Evolutionary conservation across 2,797 vertebrate genomes (phyloP).

Genomic region (Nannoperca australis): DNA sequence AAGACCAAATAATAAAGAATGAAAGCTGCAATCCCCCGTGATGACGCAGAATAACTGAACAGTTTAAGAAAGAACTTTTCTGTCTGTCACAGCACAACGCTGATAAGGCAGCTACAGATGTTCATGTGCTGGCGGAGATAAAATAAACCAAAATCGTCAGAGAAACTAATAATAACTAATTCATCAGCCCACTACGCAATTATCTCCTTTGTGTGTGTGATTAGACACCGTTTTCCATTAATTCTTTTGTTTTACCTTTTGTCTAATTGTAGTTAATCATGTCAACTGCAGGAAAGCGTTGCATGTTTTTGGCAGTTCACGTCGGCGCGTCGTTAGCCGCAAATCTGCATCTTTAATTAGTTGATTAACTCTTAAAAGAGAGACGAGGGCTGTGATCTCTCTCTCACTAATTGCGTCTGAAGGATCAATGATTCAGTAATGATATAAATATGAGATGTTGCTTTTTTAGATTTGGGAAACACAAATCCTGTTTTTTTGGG

Average conservation of each 20-base stretch:
- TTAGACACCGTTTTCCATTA: slow-evolving; percentile 60
- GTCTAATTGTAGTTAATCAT: slow-evolving; percentile 67
- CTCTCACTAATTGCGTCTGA: slow-evolving; percentile 51
- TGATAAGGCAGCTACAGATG: slow-evolving; percentile 63
- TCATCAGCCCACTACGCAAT: slow-evolving; percentile 54
- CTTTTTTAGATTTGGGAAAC: slow-evolving; percentile 29
- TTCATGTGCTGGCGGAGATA: slow-evolving; percentile 32
- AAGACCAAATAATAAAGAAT: not conserved
- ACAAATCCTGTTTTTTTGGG: not conserved
- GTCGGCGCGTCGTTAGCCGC: slow-evolving; percentile 48
- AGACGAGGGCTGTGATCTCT: slow-evolving; percentile 46
- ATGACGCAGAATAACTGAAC: not conserved
- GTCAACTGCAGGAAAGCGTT: slow-evolving; percentile 40
- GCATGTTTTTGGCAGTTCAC: slow-evolving; percentile 24
- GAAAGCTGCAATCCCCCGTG: not conserved
- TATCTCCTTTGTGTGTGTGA: slow-evolving; percentile 70
- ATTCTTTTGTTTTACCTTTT: slow-evolving; percentile 70
- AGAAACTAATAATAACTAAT: slow-evolving; percentile 56
- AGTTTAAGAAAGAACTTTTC: slow-evolving; percentile 32
- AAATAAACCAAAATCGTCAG: slow-evolving; percentile 41
- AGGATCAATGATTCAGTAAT: slow-evolving; percentile 55
- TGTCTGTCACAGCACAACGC: slow-evolving; percentile 6
- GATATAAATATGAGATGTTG: slow-evolving; percentile 43
- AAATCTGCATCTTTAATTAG: slow-evolving; percentile 72
- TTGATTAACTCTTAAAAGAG: slow-evolving; percentile 54